Conservation (phyloP, 1,140 invertebrate species). For the Anagrus nilaparvatae region DNA sequence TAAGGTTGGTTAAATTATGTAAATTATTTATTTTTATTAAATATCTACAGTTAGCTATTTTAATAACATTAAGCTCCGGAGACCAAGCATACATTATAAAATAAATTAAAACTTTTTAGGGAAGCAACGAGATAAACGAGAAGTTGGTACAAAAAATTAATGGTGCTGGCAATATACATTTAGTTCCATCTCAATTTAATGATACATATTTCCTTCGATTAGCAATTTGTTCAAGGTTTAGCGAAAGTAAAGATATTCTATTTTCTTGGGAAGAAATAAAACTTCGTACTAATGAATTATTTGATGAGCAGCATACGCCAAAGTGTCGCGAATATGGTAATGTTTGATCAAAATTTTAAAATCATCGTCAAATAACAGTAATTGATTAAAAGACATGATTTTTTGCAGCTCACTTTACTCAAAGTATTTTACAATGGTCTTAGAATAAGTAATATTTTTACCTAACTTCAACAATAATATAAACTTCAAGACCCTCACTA, state of each 20-base stretch:
- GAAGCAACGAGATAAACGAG: constrained; percentile 75
- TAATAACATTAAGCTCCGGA: no score
- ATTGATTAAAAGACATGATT: no score
- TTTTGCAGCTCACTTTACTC: no score
- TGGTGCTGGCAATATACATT: constrained; percentile 83
- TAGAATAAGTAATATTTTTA: no score
- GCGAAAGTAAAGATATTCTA: constrained; percentile 70
- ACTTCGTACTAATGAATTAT: constrained; percentile 53
- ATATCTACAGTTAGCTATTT: no score
- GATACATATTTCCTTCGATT: constrained; percentile 81
- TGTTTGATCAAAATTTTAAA: no score
- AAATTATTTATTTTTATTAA: no score
- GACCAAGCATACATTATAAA: not conserved
- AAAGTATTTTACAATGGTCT: no score
- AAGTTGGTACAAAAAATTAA: constrained; percentile 70
- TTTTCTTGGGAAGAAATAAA: constrained; percentile 80
- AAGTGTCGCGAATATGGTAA: no score
- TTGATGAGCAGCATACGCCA: constrained; percentile 39
- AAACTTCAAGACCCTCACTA: no score
- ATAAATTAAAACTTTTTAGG: constrained; percentile 40
- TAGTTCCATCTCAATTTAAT: constrained; percentile 82
- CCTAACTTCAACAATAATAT: no score
- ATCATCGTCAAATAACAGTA: no score
- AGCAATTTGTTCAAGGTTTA: constrained; percentile 79
- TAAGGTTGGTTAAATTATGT: constrained; percentile 48